phyloP scores from a whole-genome alignment of 2,888 invertebrate species.

The Phlogophora meticulosa region DNA sequence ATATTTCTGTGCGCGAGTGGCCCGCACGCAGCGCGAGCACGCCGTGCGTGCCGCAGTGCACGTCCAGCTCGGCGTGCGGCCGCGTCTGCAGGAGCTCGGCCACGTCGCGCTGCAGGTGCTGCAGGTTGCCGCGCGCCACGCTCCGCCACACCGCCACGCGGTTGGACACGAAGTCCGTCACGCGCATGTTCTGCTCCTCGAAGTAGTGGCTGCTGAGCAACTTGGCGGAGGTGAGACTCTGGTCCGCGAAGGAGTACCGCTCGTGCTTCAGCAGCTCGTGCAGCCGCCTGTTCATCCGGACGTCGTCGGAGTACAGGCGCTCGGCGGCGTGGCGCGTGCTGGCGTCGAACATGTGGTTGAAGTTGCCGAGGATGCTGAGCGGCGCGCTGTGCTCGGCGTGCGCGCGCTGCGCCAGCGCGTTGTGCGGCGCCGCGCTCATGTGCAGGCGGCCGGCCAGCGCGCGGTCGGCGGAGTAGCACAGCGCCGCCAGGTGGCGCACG shows the following conservation, averaged over 20 bases:
- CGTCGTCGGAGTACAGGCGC: constrained; percentile 83
- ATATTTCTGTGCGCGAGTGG: constrained; percentile 68
- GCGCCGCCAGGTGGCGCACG: constrained; percentile 79
- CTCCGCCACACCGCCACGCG: constrained; percentile 81
- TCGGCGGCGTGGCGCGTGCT: constrained; percentile 80
- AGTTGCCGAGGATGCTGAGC: constrained; percentile 85
- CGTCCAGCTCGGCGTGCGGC: constrained; percentile 66
- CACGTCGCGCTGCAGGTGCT: constrained; percentile 81
- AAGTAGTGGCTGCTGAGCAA: constrained; percentile 81
- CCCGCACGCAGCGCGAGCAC: constrained; percentile 70
- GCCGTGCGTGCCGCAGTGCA: constrained; percentile 80
- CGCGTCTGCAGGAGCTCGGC: constrained; percentile 66
- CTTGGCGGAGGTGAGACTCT: constrained; percentile 76
- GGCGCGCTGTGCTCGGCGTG: constrained; percentile 76
- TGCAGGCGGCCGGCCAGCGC: constrained; percentile 71
- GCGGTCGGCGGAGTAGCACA: constrained; percentile 85
- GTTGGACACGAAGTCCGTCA: constrained; percentile 83
- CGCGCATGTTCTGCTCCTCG: constrained; percentile 81
- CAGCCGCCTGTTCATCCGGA: constrained; percentile 77
- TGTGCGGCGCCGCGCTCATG: constrained; percentile 68
- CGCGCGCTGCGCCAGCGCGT: constrained; percentile 70
- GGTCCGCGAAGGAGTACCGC: constrained; percentile 77
- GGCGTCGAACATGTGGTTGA: constrained; percentile 88
- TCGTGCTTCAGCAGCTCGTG: constrained; percentile 80
- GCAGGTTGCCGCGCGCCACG: constrained; percentile 81